Evolutionary conservation across 2,797 vertebrate species (phyloP).

Genomic region (Coracias cyanogaster): DNA sequence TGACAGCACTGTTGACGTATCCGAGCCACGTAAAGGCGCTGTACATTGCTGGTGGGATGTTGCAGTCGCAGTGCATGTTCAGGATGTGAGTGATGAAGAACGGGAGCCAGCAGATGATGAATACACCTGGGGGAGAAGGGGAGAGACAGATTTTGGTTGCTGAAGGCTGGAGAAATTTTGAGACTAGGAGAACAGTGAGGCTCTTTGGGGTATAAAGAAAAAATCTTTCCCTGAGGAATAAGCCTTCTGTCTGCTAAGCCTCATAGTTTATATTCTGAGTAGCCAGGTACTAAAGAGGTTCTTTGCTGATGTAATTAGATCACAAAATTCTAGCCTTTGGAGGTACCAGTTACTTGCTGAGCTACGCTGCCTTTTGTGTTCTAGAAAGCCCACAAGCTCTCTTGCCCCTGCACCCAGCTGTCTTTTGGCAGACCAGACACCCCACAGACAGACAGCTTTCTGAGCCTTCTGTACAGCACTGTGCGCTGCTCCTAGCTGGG

Average conservation of each 20-base stretch:
- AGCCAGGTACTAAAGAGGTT: background rate
- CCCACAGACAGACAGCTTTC: background rate
- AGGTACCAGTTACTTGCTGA: background rate
- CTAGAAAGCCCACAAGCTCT: background rate
- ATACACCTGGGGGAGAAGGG: conserved; percentile 86
- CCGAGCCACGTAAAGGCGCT: conserved; percentile 98
- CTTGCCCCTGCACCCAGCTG: background rate
- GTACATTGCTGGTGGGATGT: conserved; percentile 92
- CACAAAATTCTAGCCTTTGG: background rate
- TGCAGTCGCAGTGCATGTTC: conserved; percentile 96
- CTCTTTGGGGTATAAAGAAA: background rate
- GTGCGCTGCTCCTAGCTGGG: background rate
- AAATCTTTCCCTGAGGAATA: background rate
- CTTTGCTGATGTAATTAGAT: background rate
- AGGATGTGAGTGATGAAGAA: conserved; percentile 99
- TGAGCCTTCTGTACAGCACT: background rate
- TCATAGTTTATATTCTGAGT: background rate
- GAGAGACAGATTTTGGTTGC: background rate
- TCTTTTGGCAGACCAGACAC: background rate
- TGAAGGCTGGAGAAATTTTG: background rate
- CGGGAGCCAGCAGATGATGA: conserved; percentile 99
- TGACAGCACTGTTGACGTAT: conserved; percentile 98
- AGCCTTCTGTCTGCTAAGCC: background rate
- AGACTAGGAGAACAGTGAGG: background rate
- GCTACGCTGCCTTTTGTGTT: background rate